Conservation (phyloP, 2,797 vertebrate genomes). For the Alosa sapidissima region DNA sequence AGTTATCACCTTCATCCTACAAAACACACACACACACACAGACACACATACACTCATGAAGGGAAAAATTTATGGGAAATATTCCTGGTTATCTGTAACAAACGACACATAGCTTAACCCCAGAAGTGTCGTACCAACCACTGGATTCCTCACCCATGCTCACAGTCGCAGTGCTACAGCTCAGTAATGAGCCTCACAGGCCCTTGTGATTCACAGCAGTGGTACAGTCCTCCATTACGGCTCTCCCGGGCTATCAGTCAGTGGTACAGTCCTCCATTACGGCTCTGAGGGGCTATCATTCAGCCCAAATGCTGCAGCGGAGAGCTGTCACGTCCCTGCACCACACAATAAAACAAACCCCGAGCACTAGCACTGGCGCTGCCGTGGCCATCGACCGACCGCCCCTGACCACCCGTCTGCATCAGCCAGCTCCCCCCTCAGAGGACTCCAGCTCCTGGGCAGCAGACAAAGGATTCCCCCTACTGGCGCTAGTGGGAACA, state of each 20-base stretch:
- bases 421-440: slow-evolving; percentile 29
- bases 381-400: slow-evolving; percentile 14
- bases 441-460: background rate
- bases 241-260: slow-evolving; percentile 62
- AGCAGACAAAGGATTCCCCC: slow-evolving; percentile 65
- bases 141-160: background rate
- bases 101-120: background rate
- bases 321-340: slow-evolving; percentile 53
- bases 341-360: slow-evolving; percentile 47
- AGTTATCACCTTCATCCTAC: background rate
- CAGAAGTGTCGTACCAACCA: background rate
- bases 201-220: slow-evolving; percentile 61
- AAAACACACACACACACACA: slow-evolving; percentile 5
- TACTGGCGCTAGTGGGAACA: slow-evolving; percentile 57
- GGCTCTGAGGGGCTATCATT: slow-evolving; percentile 65
- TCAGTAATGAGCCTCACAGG: slow-evolving; percentile 67
- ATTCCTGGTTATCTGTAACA: background rate
- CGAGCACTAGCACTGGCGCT: slow-evolving; percentile 35
- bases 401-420: background rate
- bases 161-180: slow-evolving; percentile 44
- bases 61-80: background rate
- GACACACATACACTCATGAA: background rate
- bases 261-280: slow-evolving; percentile 57
- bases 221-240: slow-evolving; percentile 57
- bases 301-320: slow-evolving; percentile 60